Evolutionary conservation across 2,113 vertebrate genomes (phyloP), one percentile per base, ranked within the genome.

Genomic region (Marcusenius ussheri): DNA sequence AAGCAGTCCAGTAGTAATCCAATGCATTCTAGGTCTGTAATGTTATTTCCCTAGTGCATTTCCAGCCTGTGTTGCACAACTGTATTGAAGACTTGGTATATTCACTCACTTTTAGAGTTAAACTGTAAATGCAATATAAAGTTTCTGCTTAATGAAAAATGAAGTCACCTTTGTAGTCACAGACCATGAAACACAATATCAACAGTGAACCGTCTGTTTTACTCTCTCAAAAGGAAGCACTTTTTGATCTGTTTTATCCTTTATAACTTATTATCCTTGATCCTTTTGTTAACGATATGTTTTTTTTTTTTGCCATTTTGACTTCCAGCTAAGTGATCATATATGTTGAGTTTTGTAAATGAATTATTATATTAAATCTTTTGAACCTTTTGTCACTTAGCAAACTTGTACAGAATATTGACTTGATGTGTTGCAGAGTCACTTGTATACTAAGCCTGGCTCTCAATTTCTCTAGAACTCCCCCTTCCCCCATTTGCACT

Each of bases 201-300:
- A 8, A 45, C 51, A 88, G 58, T 88, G 39, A 62, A 42, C 10
- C 39, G 66, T 53, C 56, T 88, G 39, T 88, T 88, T 88, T 62
- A 88, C 39, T n/a, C 5, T n/a, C 15, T n/a, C 15, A n/a, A 46
- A 66, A 88, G 56, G 35, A 66, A 66, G 56, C 87, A 88, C 53
- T 88, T 58, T 58, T 88, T 62, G 87, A 51, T 88, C 53, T 58
- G 19, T 88, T 62, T 46, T 66, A 66, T 49, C 27, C 19, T 62
- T 24, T 62, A 88, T 88, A 88, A 88, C 42, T 88, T 88, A 88
- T 88, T 88, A 24, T 66, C 13, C 39, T 88, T 66, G 35, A 56
- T 17, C 35, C 31, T 31, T 42, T 42, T 42, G 35, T 80, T 42
- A 80, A 42, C 13, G 0, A 74, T 3, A 0, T 35, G 11, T 5